A percentile compares a stretch with the other conserved stretches of the same genome.
Conservation (phyloP, 2,888 invertebrate genomes). For the Limnephilus auricula region DNA sequence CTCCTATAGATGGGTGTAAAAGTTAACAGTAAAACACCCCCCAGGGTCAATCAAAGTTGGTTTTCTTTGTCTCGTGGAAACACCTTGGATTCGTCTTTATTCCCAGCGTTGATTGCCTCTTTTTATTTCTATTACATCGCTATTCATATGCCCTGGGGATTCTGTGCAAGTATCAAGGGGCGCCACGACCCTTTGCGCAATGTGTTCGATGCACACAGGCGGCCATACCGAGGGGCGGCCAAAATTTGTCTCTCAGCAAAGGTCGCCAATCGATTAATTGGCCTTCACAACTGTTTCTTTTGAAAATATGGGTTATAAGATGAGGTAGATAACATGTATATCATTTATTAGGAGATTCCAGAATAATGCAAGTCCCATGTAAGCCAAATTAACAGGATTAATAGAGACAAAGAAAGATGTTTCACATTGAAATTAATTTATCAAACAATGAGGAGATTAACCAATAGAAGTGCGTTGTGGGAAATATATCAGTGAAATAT, state of each 20-base stretch:
- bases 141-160: slow-evolving; percentile 66
- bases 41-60: slow-evolving; percentile 55
- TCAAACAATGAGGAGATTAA: too few relatives aligned
- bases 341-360: background rate
- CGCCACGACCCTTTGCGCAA: background rate
- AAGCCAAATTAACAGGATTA: background rate
- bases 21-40: slow-evolving; percentile 28
- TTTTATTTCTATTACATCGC: slow-evolving; percentile 66
- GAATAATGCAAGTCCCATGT: background rate
- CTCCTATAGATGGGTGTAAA: background rate
- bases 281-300: background rate
- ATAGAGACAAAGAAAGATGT: background rate
- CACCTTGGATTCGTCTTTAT: slow-evolving; percentile 56
- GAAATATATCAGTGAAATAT: too few relatives aligned
- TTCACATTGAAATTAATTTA: background rate
- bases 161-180: slow-evolving; percentile 9
- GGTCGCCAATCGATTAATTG: background rate
- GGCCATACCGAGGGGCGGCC: too few relatives aligned
- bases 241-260: background rate
- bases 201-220: background rate
- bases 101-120: slow-evolving; percentile 64
- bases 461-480: too few relatives aligned
- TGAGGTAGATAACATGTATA: too few relatives aligned
- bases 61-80: slow-evolving; percentile 55
- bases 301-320: background rate